Base-by-base conservation (phyloP, 2,113 vertebrate genomes). In the Bos javanicus region DNA sequence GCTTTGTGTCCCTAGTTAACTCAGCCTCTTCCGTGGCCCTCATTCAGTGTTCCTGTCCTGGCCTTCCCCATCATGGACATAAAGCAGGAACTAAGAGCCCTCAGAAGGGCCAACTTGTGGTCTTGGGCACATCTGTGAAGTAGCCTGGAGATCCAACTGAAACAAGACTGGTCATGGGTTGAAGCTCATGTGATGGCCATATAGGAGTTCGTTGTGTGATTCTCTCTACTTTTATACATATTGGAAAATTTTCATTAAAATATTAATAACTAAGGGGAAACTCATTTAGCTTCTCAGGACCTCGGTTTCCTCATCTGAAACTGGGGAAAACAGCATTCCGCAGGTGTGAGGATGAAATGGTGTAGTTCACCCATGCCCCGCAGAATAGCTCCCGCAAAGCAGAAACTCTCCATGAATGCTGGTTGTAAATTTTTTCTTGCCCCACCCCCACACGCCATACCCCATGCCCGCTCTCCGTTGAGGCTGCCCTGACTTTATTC, bases 401-500 rank as follows among this genome's bases (percentile, higher is more conserved):
- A 36, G 64, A 50, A 15, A 48, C 60, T 60, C 91, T 50, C 46
- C 23, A 9, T 2, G 43, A 64, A 84, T 12, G 92, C 95, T 13
- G 17, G 17, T 19, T 56, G 12, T 26, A 25, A 13, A 16, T 52
- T 83, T 39, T 30, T 15, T n/a, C 64, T 0, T 0, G 76, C 21
- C 36, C 36, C 13, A 4, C 19, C 57, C 50, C 15, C 21, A 19
- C 16, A 7, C 1, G 7, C 85, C 0, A 4, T 52, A 16, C 64
- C 57, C 0, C 0, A 0, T 0, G 2, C 50, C 62, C 1, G 6
- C 81, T 48, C 39, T 67, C 90, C 2, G 46, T 3, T 17, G 12
- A 1, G 78, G 52, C 28, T 19, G 50, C 74, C 48, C 95, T 36
- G 96, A 59, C 81, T 82, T 16, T 36, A 13, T 78, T 81, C 54